A percentile compares a stretch with the other conserved stretches of the same genome.
Evolutionary conservation across 2,888 invertebrate genomes (phyloP).

Genomic region (Hirtodrosophila duncani): DNA sequence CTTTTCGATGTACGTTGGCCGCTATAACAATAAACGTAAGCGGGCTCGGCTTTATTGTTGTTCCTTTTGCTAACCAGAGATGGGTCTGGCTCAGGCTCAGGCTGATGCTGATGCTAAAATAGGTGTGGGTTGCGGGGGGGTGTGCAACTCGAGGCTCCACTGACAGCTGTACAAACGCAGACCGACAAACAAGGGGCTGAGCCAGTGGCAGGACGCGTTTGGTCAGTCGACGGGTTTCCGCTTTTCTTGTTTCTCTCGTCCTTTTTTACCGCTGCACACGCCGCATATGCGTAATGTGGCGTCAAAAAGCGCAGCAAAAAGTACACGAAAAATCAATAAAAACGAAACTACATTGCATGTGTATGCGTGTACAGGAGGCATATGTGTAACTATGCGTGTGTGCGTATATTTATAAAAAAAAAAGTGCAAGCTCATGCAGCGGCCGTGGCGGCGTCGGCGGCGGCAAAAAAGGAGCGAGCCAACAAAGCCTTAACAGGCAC

Average conservation of each 20-base stretch:
- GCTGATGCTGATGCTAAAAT: neutral
- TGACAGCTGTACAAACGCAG: conserved; percentile 65
- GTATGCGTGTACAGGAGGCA: too few relatives aligned
- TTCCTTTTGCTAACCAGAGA: neutral
- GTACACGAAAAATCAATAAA: conserved; percentile 55
- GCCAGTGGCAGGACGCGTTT: conserved; percentile 62
- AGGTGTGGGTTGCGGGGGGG: conserved; percentile 15
- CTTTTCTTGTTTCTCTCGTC: too few relatives aligned
- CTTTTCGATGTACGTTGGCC: too few relatives aligned
- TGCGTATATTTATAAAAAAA: too few relatives aligned
- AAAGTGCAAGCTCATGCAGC: conserved; percentile 42
- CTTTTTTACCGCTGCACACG: too few relatives aligned
- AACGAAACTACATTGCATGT: too few relatives aligned
- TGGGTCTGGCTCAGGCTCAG: too few relatives aligned
- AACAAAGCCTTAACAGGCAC: too few relatives aligned
- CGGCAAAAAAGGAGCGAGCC: too few relatives aligned
- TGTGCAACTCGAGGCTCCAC: too few relatives aligned
- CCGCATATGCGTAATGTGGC: conserved; percentile 58
- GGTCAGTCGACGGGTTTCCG: conserved; percentile 76
- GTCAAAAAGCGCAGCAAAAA: conserved; percentile 46
- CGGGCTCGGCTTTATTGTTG: conserved; percentile 22
- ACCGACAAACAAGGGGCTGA: conserved; percentile 67
- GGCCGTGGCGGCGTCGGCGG: too few relatives aligned
- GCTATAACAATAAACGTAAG: conserved; percentile 42
- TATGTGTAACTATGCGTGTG: too few relatives aligned